phyloP scores from a whole-genome alignment of 1,140 invertebrate species.

The Oreohelix idahoensis region DNA sequence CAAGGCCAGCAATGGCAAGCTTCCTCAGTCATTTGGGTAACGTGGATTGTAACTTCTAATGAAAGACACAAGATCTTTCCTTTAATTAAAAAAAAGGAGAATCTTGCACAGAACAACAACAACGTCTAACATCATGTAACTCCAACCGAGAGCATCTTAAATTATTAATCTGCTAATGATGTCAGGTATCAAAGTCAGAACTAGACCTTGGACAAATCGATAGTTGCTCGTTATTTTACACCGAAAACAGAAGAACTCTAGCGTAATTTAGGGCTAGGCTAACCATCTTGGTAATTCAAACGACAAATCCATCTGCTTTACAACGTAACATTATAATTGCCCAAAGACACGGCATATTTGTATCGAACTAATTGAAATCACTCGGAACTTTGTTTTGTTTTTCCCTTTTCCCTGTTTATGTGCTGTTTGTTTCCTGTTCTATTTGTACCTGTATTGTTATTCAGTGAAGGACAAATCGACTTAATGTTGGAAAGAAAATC shows the following conservation, averaged over 20 bases:
- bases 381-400: no score
- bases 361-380: no score
- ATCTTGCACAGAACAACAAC: not conserved
- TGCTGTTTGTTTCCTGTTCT: no score
- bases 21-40: not conserved
- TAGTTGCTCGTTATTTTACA: not conserved
- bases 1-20: not conserved
- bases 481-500: no score
- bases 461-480: no score
- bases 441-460: no score
- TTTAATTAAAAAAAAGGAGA: not conserved
- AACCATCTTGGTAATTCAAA: no score
- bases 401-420: no score
- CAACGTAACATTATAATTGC: no score
- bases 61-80: not conserved
- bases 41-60: not conserved
- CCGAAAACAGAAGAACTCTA: not conserved
- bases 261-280: not conserved
- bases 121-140: not conserved
- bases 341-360: no score
- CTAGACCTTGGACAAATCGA: not conserved
- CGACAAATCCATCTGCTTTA: no score
- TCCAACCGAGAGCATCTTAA: not conserved
- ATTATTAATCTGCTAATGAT: conserved; percentile 20
- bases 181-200: not conserved